Evolutionary conservation across 2,797 vertebrate genomes (phyloP), one percentile per base, ranked within the genome.

Genomic region (Chiroxiphia lanceolata): DNA sequence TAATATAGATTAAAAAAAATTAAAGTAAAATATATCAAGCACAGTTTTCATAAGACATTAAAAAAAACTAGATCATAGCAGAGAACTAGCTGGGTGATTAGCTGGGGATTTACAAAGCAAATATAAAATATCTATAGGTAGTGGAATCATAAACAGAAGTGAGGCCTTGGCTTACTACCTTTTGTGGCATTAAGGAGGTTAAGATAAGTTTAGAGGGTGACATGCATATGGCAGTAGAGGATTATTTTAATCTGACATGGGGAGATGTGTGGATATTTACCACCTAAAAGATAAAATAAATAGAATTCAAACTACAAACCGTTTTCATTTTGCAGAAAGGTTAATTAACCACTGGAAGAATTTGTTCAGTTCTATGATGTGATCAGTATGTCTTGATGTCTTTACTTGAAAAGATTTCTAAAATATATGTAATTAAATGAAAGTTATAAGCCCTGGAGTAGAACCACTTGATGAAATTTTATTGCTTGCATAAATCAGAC

Each of bases 391-490:
- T 75, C 59, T 69, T 91, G 67, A 93, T 87, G 44, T 65, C 34
- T 87, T 95, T 81, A 82, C n/a, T 47, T 71, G 8, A 87, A 89
- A 88, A 94, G 22, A 59, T 91, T 91, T 77, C 15, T 76, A 51
- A 84, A 83, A 83, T 44, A 72, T 47, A 71, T 51, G 31, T 69
- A 90, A 84, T 87, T 81, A 57, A 61, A 77, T 47, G 75, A 61
- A 83, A 75, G n/a, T 57, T 61, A 40, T 54, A 57, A 64, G 10
- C 16, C 69, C 44, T 65, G 45, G 48, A 77, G 40, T 85, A 21
- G 44, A 87, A 38, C 3, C 29, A 67, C 27, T 65, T 81, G 34
- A 86, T 86, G 12, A 70, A 89, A 77, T 77, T 91, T 82, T 77
- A 61, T 18, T 6, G 31, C 7, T 83, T 80, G 21, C 25, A 13